Evolutionary conservation across 2,113 vertebrate species (phyloP).

Genomic region (Todiramphus chloris): DNA sequence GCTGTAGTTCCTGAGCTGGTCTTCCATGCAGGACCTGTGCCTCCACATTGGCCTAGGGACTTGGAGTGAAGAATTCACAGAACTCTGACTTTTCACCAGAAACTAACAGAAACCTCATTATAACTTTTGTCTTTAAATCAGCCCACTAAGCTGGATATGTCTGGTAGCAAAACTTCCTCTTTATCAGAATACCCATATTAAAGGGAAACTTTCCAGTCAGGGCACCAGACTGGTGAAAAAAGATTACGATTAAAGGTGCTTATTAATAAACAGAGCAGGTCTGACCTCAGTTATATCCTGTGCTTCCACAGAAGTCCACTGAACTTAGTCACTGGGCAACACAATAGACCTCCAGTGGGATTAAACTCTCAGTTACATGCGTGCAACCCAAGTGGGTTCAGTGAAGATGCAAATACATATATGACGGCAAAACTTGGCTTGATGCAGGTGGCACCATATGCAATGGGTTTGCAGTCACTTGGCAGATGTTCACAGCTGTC

Average conservation of each 20-base stretch:
- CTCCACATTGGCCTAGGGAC: background rate
- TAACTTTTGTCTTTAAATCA: background rate
- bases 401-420: background rate
- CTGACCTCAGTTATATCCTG: background rate
- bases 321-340: background rate
- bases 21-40: background rate
- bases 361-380: slow-evolving; percentile 30
- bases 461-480: background rate
- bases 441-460: slow-evolving; percentile 33
- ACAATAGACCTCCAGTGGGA: background rate
- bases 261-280: background rate
- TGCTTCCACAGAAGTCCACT: background rate
- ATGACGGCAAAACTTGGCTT: background rate
- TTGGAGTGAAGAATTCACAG: background rate
- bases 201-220: background rate
- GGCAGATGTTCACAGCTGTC: slow-evolving; percentile 65
- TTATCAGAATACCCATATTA: background rate
- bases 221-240: background rate
- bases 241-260: background rate
- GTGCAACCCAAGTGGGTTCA: background rate
- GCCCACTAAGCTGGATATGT: background rate
- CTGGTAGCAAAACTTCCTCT: background rate
- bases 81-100: background rate
- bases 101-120: background rate
- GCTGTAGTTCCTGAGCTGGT: background rate